Evolutionary conservation across 2,113 vertebrate species (phyloP).

Genomic region (Lipotes vexillifer): DNA sequence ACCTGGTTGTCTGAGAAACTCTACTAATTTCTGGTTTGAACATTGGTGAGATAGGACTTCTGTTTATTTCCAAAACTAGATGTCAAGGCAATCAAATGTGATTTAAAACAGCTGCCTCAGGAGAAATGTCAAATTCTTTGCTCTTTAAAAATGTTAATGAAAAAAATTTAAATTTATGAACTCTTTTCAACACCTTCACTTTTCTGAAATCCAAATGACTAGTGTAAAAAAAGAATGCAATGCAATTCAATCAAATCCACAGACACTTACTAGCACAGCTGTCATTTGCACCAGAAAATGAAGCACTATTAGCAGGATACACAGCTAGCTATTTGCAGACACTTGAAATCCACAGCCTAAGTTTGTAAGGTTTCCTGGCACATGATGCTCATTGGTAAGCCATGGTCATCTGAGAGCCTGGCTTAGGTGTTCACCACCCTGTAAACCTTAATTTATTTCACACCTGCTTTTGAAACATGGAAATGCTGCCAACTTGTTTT

Average conservation of each 20-base stretch:
- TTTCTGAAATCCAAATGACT: slow-evolving; percentile 61
- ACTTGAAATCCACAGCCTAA: neutral
- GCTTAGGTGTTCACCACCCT: neutral
- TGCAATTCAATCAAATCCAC: slow-evolving; percentile 34
- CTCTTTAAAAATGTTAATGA: slow-evolving; percentile 67
- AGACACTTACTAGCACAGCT: slow-evolving; percentile 47
- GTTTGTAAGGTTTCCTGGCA: slow-evolving; percentile 28
- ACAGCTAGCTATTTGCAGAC: slow-evolving; percentile 52
- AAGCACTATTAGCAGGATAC: slow-evolving; percentile 58
- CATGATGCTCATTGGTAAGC: neutral
- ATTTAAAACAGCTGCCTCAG: slow-evolving; percentile 50
- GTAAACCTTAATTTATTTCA: slow-evolving; percentile 50
- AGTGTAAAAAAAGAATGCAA: slow-evolving; percentile 50
- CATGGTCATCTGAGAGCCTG: neutral
- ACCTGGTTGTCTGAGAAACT: neutral
- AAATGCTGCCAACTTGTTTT: slow-evolving; percentile 40
- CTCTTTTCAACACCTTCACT: slow-evolving; percentile 57
- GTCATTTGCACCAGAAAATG: slow-evolving; percentile 55
- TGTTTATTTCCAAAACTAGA: slow-evolving; percentile 53
- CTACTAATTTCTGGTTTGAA: neutral
- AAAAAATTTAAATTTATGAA: slow-evolving; percentile 56
- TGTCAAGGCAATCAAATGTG: slow-evolving; percentile 45
- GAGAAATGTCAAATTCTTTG: slow-evolving; percentile 61
- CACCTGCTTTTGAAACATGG: slow-evolving; percentile 44
- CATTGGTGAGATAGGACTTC: neutral